Base-by-base conservation (phyloP, 2,888 invertebrate genomes). In the Nasonia oneida region DNA sequence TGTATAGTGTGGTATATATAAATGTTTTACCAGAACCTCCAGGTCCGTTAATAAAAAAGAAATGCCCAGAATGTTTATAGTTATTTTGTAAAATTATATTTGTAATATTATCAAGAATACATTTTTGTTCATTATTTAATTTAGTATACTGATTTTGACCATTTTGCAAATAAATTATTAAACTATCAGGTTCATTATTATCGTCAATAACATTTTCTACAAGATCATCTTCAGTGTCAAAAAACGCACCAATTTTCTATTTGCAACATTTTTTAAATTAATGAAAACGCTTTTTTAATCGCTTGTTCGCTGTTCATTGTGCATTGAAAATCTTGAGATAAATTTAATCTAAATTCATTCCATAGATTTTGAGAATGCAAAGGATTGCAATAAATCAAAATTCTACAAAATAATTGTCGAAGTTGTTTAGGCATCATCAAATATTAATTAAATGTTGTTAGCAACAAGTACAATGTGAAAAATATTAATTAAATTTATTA, bases 401-500 rank as follows among this genome's bases (percentile, higher is more conserved):
- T 89, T 79, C 87, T 84, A 12, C 89, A 89, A 86, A 91, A 92
- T 18, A 91, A 79, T 57, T 88, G 83, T 83, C 92, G 87, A 67
- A 93, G 85, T 81, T 89, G 84, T 57, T 53, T 73, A 6, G 87
- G 87, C 88, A 87, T 87, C 87, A 89, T 89, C 83, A 81, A 87
- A 33, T 76, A 39, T 23, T 23, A 23, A 23, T 23, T 23, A 23
- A 23, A 23, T 23, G 23, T 23, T 23, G 23, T 23, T 23, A 23
- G 23, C 23, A 23, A 23, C 23, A 23, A 23, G 23, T 23, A 23
- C 23, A 23, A 0, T 23, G 23, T 23, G 23, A 23, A 23, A 23
- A 23, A 23, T 23, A 23, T 23, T 23, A 23, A 23, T 23, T 23
- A 23, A 23, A 23, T 23, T 23, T 23, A 23, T 23, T 23, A 23